phyloP scores from a whole-genome alignment of 30 jellyfish, hydroid and myxozoan species.

The Cassiopea xamachana region DNA sequence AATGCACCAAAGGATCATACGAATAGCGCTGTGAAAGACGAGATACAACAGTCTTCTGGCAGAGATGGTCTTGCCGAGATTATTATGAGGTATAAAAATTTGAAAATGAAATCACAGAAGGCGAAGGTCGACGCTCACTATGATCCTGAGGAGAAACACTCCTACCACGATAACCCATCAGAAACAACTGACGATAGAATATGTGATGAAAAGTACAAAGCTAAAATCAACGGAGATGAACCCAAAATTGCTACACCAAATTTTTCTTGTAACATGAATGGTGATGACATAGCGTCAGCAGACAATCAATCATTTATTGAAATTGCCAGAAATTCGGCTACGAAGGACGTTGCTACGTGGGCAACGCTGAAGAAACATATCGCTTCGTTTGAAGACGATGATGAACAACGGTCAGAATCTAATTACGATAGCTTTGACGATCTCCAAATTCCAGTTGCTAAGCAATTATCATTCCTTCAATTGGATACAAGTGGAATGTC shows the following conservation, averaged over 20 bases:
- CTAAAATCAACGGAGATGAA: neutral
- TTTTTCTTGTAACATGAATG: neutral
- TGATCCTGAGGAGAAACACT: neutral
- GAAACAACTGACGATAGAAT: neutral
- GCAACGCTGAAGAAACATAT: conserved; percentile 27
- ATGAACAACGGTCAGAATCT: neutral
- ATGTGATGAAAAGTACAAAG: neutral
- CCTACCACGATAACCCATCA: neutral
- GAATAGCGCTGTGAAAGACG: neutral
- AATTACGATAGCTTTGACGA: conserved; percentile 34
- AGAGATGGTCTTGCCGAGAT: conserved; percentile 27
- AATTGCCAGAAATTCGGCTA: conserved; percentile 51
- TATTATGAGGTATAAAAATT: conserved; percentile 23
- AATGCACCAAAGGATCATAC: neutral
- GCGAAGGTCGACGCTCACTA: neutral
- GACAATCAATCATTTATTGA: conserved; percentile 27
- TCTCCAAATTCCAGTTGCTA: conserved; percentile 53
- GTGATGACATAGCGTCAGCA: neutral
- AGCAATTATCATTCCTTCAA: conserved; percentile 62
- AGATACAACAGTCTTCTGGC: neutral
- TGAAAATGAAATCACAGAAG: conserved; percentile 34
- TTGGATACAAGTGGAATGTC: conserved; percentile 50
- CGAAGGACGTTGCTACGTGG: conserved; percentile 53
- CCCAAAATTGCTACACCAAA: neutral
- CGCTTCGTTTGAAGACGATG: neutral